Evolutionary conservation across 2,797 vertebrate species (phyloP).

Genomic region (Acanthurus tractus): DNA sequence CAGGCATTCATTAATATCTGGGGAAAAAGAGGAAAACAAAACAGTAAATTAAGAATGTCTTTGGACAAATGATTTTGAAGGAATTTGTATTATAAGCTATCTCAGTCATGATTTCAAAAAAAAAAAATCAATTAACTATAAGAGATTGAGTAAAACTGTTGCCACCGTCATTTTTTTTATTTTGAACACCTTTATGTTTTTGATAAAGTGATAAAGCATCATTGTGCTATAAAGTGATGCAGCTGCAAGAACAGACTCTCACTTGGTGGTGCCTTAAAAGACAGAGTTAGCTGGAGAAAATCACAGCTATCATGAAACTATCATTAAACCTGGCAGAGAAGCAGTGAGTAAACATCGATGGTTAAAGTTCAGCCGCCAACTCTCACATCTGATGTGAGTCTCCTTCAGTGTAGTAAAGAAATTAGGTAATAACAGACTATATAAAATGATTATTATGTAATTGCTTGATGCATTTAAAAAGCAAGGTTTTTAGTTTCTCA

Average conservation of each 20-base stretch:
- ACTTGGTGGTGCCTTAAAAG: not conserved
- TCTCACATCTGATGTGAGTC: not conserved
- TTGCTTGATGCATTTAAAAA: not conserved
- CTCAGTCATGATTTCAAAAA: not conserved
- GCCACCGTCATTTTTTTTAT: no score
- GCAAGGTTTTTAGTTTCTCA: no score
- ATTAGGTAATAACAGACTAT: not conserved
- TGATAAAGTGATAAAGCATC: not conserved
- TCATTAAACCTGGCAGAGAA: conserved; percentile 6
- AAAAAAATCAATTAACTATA: conserved; percentile 7
- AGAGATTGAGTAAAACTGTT: no score
- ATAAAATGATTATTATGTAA: not conserved
- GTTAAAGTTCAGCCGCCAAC: no score
- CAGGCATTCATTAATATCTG: conserved; percentile 92
- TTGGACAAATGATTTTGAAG: not conserved
- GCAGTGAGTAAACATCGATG: not conserved
- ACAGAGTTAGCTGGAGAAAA: not conserved
- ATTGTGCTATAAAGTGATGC: not conserved
- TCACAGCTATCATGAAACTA: not conserved
- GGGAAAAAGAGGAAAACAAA: conserved; percentile 1
- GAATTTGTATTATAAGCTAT: conserved; percentile 4
- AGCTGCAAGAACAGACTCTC: not conserved
- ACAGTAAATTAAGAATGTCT: conserved; percentile 7
- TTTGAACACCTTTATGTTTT: not conserved
- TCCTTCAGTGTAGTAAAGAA: not conserved